Evolutionary conservation across 2,797 vertebrate species (phyloP), one percentile per base, ranked within the genome.

Genomic region (Borostomias antarcticus): DNA sequence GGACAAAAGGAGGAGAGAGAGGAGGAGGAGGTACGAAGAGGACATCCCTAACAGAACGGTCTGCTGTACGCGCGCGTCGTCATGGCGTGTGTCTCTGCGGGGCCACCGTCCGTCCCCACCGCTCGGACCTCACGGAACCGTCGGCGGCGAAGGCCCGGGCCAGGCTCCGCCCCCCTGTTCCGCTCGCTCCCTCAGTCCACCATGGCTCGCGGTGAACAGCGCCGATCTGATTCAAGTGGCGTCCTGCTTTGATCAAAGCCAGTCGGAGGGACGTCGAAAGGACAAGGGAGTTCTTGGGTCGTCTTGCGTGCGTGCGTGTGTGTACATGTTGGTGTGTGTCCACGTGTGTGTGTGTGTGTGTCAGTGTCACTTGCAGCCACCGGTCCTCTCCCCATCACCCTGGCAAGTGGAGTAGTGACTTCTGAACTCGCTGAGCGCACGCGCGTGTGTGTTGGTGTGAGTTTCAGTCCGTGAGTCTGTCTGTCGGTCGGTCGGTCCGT

Each of bases 391-490:
- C 69, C n/a, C n/a, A n/a, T 72, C 54, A 5, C 33, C 33, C 7
- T 32, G 64, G 15, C 23, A 32, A 17, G 15, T 74, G 47, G 26
- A 62, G 17, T 72, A 64, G 66, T 64, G 73, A 66, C 50, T 25
- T 48, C 30, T 2, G 17, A 30, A 9, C 51, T 25, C 77, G 40
- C 67, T 66, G 76, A 74, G 78, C 82, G 87, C 86, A 86, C 80
- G 76, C 70, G 76, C 88, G 70, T 60, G 52, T 70, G 33, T 19
- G 58, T 66, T 21, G 37, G 86, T 93, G 93, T 91, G 91, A 92
- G 91, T 92, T 91, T 91, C 87, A 86, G 90, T 88, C 88, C 89
- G 78, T 89, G 88, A 90, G 65, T 68, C 73, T 76, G 43, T 76
- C 70, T 69, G 71, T 68, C 52, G 70, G 54, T 52, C 52, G 61